Evolutionary conservation across 2,888 invertebrate species (phyloP).

Genomic region (Drosophila kokeensis): DNA sequence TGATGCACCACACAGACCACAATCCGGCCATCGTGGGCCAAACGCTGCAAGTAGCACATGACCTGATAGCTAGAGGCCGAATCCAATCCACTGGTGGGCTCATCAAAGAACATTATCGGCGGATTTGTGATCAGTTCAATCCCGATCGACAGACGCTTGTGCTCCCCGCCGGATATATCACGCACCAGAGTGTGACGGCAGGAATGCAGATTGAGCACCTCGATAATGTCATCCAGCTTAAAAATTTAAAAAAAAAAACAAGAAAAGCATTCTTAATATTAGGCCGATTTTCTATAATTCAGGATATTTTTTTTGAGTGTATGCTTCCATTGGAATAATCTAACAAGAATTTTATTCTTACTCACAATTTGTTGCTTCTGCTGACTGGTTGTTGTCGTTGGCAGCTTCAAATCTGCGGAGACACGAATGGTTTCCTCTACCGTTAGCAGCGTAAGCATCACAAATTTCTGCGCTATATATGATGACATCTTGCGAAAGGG

Average conservation of each 20-base stretch:
- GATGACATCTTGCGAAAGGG: conserved; percentile 87
- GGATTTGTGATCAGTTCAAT: conserved; percentile 96
- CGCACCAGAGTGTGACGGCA: conserved; percentile 89
- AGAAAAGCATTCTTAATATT: not conserved
- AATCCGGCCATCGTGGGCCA: conserved; percentile 93
- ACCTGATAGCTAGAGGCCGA: conserved; percentile 93
- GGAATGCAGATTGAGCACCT: conserved; percentile 89
- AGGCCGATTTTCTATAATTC: not conserved
- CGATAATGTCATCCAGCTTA: conserved; percentile 92
- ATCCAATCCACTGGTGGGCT: conserved; percentile 95
- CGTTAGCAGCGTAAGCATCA: conserved; percentile 92
- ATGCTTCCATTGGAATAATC: not conserved
- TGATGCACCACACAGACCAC: conserved; percentile 96
- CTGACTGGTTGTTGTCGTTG: conserved; percentile 86
- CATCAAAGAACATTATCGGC: conserved; percentile 96
- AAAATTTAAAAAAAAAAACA: not conserved
- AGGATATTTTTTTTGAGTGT: not conserved
- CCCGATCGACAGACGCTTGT: conserved; percentile 94
- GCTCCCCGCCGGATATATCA: conserved; percentile 94
- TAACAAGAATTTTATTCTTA: not conserved
- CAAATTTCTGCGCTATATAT: conserved; percentile 95
- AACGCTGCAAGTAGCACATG: conserved; percentile 90
- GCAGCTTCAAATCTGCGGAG: conserved; percentile 93
- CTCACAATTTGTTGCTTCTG: conserved; percentile 90
- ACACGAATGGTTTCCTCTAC: conserved; percentile 93